Conservation (phyloP, 2,113 vertebrate genomes). For the Oncorhynchus kisutch region DNA sequence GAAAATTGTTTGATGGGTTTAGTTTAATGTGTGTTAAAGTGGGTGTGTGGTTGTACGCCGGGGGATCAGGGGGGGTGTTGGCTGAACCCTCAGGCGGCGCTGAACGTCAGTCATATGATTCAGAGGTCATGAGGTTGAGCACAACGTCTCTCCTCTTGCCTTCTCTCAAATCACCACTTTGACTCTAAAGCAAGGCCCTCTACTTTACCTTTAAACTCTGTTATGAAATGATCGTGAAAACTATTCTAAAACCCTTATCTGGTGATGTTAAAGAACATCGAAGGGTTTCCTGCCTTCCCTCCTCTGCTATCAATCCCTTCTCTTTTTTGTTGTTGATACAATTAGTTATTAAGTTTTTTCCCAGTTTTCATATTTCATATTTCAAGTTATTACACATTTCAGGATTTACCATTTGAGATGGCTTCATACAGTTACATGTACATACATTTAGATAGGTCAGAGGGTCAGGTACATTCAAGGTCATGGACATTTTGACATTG, state of each 20-base stretch:
- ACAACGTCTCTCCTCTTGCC: not conserved
- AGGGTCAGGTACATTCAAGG: too few relatives aligned
- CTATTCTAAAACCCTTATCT: not conserved
- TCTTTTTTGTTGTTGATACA: not conserved
- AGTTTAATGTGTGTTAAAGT: not conserved
- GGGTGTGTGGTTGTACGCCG: not conserved
- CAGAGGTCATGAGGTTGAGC: conserved; percentile 25
- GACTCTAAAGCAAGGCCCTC: not conserved
- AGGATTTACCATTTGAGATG: too few relatives aligned
- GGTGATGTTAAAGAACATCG: not conserved
- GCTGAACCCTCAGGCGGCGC: not conserved
- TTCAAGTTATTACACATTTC: too few relatives aligned
- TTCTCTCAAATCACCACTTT: not conserved
- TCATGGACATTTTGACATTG: too few relatives aligned
- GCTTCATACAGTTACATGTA: too few relatives aligned
- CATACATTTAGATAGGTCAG: too few relatives aligned
- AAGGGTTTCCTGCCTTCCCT: not conserved
- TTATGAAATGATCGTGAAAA: too few relatives aligned
- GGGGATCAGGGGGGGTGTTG: not conserved
- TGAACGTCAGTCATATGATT: conserved; percentile 46
- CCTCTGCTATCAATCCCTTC: not conserved
- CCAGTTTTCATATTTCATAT: too few relatives aligned
- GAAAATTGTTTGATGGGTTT: too few relatives aligned
- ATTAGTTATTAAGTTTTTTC: too few relatives aligned
- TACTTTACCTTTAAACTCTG: not conserved